Evolutionary conservation across 2,113 vertebrate species (phyloP).

Genomic region (Perca flavescens): DNA sequence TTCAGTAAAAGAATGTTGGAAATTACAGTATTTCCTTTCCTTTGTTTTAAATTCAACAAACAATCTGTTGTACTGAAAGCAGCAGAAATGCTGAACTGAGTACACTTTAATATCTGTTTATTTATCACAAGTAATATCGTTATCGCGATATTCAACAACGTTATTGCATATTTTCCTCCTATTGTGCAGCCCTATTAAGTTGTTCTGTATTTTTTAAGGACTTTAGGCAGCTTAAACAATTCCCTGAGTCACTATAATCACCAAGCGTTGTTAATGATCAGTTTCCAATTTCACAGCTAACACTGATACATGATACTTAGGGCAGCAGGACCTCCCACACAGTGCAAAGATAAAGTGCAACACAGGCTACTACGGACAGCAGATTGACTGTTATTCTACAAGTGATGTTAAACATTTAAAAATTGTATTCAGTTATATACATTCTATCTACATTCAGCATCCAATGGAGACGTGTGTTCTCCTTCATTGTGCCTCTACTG

Average conservation of each 20-base stretch:
- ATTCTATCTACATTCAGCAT: not conserved
- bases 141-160: too few species aligned
- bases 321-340: not conserved
- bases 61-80: too few species aligned
- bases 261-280: not conserved
- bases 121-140: too few species aligned
- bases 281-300: slow-evolving; percentile 25
- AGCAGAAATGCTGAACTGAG: too few species aligned
- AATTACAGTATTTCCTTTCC: too few species aligned
- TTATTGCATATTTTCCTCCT: too few species aligned
- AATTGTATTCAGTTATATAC: not conserved
- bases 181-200: too few species aligned
- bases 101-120: too few species aligned
- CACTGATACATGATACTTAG: slow-evolving; percentile 26
- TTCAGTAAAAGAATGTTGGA: too few species aligned
- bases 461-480: not conserved
- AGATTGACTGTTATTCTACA: not conserved
- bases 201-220: not conserved
- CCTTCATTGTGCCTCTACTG: not conserved
- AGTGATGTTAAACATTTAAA: not conserved
- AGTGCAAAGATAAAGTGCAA: not conserved
- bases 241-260: not conserved
- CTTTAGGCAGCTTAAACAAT: not conserved
- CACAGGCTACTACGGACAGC: not conserved
- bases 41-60: too few species aligned